These are phyloP conservation scores for Sebastes variabilis DNA, from an alignment of 2,797 vertebrate genomes.

Conservation along the genomic window DNA sequence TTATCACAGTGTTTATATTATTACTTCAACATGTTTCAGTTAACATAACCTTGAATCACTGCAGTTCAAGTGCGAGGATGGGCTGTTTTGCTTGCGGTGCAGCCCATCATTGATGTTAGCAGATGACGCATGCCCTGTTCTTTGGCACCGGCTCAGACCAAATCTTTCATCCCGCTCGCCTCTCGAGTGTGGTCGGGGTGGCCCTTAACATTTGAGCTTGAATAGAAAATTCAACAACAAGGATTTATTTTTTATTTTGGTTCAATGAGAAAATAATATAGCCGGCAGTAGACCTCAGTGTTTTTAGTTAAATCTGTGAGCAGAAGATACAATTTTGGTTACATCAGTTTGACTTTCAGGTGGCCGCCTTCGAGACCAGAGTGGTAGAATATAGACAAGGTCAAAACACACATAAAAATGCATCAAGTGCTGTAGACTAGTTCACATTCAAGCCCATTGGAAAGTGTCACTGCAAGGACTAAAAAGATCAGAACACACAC, in stretches of 20 bases:
- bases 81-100: conserved; percentile 81
- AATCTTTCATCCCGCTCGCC: conserved; percentile 71
- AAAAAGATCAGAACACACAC: conserved; percentile 44
- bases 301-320: conserved; percentile 27
- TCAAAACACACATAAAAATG: conserved; percentile 42
- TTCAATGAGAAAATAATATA: conserved; percentile 63
- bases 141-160: conserved; percentile 74
- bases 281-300: background rate
- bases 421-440: conserved; percentile 13
- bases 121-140: conserved; percentile 80
- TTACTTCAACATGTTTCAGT: conserved; percentile 85
- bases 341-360: conserved; percentile 11
- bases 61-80: conserved; percentile 82
- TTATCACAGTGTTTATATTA: conserved; percentile 87
- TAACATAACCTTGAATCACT: conserved; percentile 87
- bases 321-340: conserved; percentile 40
- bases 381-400: conserved; percentile 31
- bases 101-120: conserved; percentile 79
- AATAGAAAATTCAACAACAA: conserved; percentile 67
- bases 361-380: conserved; percentile 4
- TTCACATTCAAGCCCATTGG: conserved; percentile 9
- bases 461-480: background rate
- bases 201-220: conserved; percentile 61
- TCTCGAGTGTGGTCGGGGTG: conserved; percentile 67
- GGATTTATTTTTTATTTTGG: conserved; percentile 58